Conservation (phyloP, 1,140 invertebrate species). For the Macrosteles quadrilineatus region DNA sequence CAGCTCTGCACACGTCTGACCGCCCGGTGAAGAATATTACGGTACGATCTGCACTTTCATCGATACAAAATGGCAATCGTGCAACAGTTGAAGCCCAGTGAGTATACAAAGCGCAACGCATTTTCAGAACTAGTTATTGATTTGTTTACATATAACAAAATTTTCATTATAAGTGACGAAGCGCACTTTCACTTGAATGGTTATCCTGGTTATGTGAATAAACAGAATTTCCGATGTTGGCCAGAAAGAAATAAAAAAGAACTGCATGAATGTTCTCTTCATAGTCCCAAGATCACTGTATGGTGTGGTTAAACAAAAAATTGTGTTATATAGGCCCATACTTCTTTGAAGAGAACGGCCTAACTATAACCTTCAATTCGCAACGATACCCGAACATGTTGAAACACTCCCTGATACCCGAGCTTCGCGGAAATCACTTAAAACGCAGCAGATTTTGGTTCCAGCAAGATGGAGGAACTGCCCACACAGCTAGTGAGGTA, state of each 20-base stretch:
- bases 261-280: constrained; percentile 45
- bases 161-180: no score
- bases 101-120: constrained; percentile 23
- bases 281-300: constrained; percentile 46
- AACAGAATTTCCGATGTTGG: constrained; percentile 48
- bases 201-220: constrained; percentile 48
- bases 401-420: no score
- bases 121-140: constrained; percentile 34
- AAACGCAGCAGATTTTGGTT: constrained; percentile 26
- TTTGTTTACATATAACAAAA: no score
- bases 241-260: constrained; percentile 41
- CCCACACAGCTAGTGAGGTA: constrained; percentile 38
- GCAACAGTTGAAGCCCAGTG: no score
- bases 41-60: constrained; percentile 23
- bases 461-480: no score
- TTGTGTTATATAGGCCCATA: constrained; percentile 37
- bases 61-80: no score
- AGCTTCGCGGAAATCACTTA: no score
- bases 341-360: constrained; percentile 18
- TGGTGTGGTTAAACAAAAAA: constrained; percentile 42
- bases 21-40: constrained; percentile 7
- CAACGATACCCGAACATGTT: constrained; percentile 17
- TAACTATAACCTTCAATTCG: constrained; percentile 20
- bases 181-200: constrained; percentile 43
- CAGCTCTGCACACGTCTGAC: no score